Conservation (phyloP, 2,797 vertebrate species). For the Danio choprae region DNA sequence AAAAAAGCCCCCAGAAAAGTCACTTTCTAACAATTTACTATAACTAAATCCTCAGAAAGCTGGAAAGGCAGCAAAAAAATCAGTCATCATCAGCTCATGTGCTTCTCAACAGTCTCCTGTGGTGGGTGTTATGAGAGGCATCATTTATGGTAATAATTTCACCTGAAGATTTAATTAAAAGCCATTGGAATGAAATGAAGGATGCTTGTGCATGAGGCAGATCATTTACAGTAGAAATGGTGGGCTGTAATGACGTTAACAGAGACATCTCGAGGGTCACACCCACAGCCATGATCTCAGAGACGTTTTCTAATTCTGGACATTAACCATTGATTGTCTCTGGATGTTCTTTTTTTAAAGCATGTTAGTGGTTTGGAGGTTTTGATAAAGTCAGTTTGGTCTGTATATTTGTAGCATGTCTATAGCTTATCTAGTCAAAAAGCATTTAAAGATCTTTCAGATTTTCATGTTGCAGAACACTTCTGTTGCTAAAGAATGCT, state of each 20-base stretch:
- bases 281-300: slow-evolving; percentile 40
- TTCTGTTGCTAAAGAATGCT: not conserved
- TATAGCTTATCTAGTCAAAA: not conserved
- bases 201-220: not conserved
- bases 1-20: too few relatives aligned
- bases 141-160: not conserved
- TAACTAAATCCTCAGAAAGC: not conserved
- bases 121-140: not conserved
- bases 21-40: not conserved
- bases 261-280: slow-evolving; percentile 34
- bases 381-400: not conserved
- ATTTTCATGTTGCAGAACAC: not conserved
- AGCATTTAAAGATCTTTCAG: not conserved
- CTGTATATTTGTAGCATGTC: not conserved
- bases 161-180: slow-evolving; percentile 4
- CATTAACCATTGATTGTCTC: slow-evolving; percentile 33
- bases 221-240: slow-evolving; percentile 4
- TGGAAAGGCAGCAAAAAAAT: not conserved
- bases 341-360: not conserved
- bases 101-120: not conserved
- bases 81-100: not conserved
- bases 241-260: slow-evolving; percentile 25
- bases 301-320: slow-evolving; percentile 33
- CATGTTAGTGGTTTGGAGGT: not conserved
- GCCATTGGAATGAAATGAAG: not conserved